These are phyloP conservation scores for Pteria penguin DNA, from an alignment of 2,888 invertebrate species.

Conservation along the genomic window DNA sequence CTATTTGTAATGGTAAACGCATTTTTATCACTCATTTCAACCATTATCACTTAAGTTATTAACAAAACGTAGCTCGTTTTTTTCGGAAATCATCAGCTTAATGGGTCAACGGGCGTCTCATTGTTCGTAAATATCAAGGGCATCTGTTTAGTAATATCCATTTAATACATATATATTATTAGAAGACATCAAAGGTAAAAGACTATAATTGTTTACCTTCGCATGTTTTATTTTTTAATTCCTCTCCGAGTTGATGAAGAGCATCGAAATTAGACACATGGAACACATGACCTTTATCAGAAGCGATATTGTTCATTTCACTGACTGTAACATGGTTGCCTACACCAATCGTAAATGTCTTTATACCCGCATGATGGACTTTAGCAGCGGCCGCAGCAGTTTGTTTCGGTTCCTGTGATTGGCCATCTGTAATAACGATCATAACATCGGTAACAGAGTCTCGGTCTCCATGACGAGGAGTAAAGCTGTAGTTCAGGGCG, in stretches of 20 bases:
- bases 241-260: slow-evolving; percentile 50
- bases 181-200: too few species aligned
- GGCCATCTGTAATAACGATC: slow-evolving; percentile 58
- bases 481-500: slow-evolving; percentile 54
- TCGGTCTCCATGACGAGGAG: slow-evolving; percentile 53
- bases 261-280: slow-evolving; percentile 57
- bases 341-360: slow-evolving; percentile 60
- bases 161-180: too few species aligned
- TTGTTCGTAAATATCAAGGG: too few species aligned
- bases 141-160: too few species aligned
- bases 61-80: too few species aligned
- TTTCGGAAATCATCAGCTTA: too few species aligned
- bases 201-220: too few species aligned
- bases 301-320: slow-evolving; percentile 61
- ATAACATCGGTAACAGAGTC: slow-evolving; percentile 56
- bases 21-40: too few species aligned
- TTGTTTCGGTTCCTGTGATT: slow-evolving; percentile 45
- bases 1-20: too few species aligned
- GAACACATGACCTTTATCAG: slow-evolving; percentile 54
- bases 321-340: slow-evolving; percentile 50
- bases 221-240: slow-evolving; percentile 56
- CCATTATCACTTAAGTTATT: too few species aligned
- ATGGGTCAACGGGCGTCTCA: too few species aligned
- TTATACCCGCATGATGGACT: slow-evolving; percentile 40
- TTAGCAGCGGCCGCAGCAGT: slow-evolving; percentile 49